Conservation (phyloP, 2,888 invertebrate species). For the Camponotus fellah region DNA sequence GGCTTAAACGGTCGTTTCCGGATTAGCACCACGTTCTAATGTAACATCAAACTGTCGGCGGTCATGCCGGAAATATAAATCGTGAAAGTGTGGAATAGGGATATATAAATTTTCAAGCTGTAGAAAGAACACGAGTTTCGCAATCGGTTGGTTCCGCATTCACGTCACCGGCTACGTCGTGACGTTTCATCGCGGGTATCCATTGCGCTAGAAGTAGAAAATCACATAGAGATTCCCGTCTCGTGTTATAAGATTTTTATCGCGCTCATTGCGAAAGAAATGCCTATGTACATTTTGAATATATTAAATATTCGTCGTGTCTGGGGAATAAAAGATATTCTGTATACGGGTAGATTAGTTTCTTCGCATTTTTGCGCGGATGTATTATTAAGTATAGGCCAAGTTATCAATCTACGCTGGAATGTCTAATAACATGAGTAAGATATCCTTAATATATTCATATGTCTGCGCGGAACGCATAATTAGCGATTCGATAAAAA, state of each 20-base stretch:
- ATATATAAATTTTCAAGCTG: conserved; percentile 29
- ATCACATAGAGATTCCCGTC: conserved; percentile 13
- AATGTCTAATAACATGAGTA: conserved; percentile 29
- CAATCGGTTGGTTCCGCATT: conserved; percentile 1
- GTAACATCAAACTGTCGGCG: conserved; percentile 39
- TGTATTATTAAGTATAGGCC: conserved; percentile 32
- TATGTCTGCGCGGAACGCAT: background rate
- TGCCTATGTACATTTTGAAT: background rate
- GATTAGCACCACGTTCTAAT: conserved; percentile 68
- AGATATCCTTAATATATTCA: conserved; percentile 37
- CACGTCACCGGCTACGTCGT: background rate
- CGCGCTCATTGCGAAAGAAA: background rate
- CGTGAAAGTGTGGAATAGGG: conserved; percentile 33
- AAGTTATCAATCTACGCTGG: conserved; percentile 27
- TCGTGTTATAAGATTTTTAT: background rate
- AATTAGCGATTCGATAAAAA: conserved; percentile 31
- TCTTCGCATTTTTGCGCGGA: background rate
- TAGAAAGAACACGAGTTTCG: conserved; percentile 4
- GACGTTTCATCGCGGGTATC: background rate
- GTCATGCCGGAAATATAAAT: conserved; percentile 24
- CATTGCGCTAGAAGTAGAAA: background rate
- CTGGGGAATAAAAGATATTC: background rate
- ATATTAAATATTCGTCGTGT: background rate
- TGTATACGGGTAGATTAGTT: conserved; percentile 2
- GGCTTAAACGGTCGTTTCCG: conserved; percentile 79